These are phyloP conservation scores for Mesodorylaimus sp. DNA, from an alignment of 2,888 invertebrate species.

Conservation along the genomic window DNA sequence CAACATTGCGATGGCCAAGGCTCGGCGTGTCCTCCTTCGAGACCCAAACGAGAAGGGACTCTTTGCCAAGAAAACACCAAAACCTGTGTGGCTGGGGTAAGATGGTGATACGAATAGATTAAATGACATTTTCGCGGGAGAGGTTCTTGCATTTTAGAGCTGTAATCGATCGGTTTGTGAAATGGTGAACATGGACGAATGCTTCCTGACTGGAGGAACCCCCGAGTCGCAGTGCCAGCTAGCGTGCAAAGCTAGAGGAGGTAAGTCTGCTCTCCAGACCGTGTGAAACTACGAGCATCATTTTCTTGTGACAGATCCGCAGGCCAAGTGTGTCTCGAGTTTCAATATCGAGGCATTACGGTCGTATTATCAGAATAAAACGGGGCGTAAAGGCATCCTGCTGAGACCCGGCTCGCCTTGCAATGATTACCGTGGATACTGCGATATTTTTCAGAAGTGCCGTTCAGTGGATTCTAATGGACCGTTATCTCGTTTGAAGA, in stretches of 20 bases:
- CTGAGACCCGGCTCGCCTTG: slow-evolving; percentile 87
- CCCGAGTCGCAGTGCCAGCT: slow-evolving; percentile 64
- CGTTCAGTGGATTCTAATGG: slow-evolving; percentile 96
- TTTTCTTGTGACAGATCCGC: background rate
- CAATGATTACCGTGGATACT: slow-evolving; percentile 90
- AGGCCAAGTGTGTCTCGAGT: slow-evolving; percentile 18
- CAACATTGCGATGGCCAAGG: slow-evolving; percentile 56
- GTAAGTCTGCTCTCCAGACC: background rate
- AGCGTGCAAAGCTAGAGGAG: slow-evolving; percentile 46
- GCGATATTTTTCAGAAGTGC: slow-evolving; percentile 96
- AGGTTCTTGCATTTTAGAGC: slow-evolving; percentile 36
- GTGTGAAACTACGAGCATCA: background rate
- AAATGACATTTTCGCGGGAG: background rate
- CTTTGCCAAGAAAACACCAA: slow-evolving; percentile 84
- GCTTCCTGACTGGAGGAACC: slow-evolving; percentile 59
- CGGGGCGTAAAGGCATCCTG: slow-evolving; percentile 32
- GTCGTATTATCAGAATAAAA: slow-evolving; percentile 14
- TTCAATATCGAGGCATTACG: slow-evolving; percentile 18
- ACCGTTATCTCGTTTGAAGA: slow-evolving; percentile 83
- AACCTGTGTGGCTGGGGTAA: slow-evolving; percentile 85
- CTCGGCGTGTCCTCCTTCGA: slow-evolving; percentile 68
- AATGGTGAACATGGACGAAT: slow-evolving; percentile 79
- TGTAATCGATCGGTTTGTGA: slow-evolving; percentile 88
- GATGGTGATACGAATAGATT: slow-evolving; percentile 27
- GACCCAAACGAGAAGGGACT: slow-evolving; percentile 68